Base-by-base conservation (phyloP, 2,888 invertebrate genomes). In the Caprella mutica region DNA sequence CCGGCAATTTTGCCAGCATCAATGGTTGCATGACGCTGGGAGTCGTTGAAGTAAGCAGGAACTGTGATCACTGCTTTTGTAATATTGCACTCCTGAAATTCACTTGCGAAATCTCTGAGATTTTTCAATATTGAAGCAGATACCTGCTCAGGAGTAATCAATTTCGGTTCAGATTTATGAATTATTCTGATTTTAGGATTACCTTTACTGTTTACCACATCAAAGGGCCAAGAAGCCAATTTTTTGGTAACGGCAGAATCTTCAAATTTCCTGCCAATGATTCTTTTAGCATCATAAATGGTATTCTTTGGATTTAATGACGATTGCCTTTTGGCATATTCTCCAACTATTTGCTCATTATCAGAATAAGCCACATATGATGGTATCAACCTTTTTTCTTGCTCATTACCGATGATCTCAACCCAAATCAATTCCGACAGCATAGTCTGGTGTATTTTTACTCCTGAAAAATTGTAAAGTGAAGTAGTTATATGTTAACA, bases 1-100 rank as follows among this genome's bases (percentile, higher is more conserved):
- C 40, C 40, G 23, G 43, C 43, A 19, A 43, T 43, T 23, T 23
- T 43, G 24, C 43, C 43, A 4, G 43, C 43, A n/a, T 43, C 43
- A 19, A 43, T 43, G 2, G 43, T 43, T 12, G 43, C 43, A 12
- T 43, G 43, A 26, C 46, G 14, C 17, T 46, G 46, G 1, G 46
- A 46, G 46, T 46, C 46, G 8, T 19, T 27, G 26, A 46, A 46
- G n/a, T 46, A 46, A 24, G 46, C 46, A 27, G 46, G 46, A n/a
- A 46, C 46, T 9, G 46, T 46, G 14, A 46, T 46, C 12, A 46
- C 46, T n/a, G 46, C 46, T 14, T 46, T 46, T 17, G 17, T 14
- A 12, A n/a, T n/a, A 46, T 29, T 46, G 4, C 14, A 46, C 46
- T 29, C 23, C 46, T 29, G n/a, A 46, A 19, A 29, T 46, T 29